Conservation (phyloP, 2,888 invertebrate species). For the Scaeva pyrastri region DNA sequence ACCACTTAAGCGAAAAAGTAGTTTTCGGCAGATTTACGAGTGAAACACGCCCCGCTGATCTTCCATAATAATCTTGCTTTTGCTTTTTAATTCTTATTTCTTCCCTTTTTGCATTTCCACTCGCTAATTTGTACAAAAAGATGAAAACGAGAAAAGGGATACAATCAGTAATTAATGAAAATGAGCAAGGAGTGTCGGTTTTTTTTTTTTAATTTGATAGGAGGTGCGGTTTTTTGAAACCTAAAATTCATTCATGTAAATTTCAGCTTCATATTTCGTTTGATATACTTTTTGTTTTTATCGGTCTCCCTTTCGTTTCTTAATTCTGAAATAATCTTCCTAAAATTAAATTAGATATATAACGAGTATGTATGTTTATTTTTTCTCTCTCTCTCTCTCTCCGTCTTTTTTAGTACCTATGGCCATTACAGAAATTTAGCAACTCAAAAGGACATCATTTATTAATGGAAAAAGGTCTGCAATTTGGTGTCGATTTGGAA, state of each 20-base stretch:
- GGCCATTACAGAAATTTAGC: constrained; percentile 91
- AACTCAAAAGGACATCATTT: constrained; percentile 90
- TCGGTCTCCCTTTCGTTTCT: constrained; percentile 19
- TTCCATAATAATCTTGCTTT: constrained; percentile 30
- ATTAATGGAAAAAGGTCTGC: constrained; percentile 84
- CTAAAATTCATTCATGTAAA: constrained; percentile 63
- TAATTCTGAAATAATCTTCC: neutral
- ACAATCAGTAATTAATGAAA: constrained; percentile 68
- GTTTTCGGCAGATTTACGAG: constrained; percentile 51
- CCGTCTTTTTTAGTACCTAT: constrained; percentile 86
- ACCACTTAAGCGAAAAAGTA: constrained; percentile 72
- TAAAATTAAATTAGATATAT: constrained; percentile 7
- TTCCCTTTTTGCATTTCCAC: constrained; percentile 45
- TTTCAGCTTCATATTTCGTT: constrained; percentile 34
- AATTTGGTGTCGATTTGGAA: constrained; percentile 83
- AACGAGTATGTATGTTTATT: constrained; percentile 1
- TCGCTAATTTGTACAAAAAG: constrained; percentile 63
- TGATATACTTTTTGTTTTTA: constrained; percentile 26
- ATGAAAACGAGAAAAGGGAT: constrained; percentile 54
- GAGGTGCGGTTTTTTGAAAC: neutral
- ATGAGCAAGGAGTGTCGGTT: neutral
- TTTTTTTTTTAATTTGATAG: neutral
- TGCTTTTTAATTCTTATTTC: constrained; percentile 26
- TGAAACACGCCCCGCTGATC: constrained; percentile 43
- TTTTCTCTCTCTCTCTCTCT: constrained; percentile 32